Evolutionary conservation across 2,797 vertebrate species (phyloP), one percentile per base, ranked within the genome.

Genomic region (Chelidonichthys spinosus): DNA sequence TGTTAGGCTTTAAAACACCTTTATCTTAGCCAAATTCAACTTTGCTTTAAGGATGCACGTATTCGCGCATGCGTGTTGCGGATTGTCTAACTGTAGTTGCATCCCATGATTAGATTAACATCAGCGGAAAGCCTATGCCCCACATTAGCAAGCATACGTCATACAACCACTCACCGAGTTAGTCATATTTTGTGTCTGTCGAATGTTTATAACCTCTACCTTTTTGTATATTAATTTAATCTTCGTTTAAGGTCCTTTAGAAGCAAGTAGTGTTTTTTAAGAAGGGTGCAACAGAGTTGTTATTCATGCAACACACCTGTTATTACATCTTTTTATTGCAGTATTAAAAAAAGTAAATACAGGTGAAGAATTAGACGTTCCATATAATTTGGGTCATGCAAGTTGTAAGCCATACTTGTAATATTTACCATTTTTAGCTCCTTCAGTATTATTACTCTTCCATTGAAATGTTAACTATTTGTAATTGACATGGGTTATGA

Each of bases 31-130:
- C 0, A 62, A 65, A 63, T 79, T 40, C 25, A 84, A 85, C 72
- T 84, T 83, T 84, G 37, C 66, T 40, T 39, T 7, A 63, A 18
- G 49, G 50, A 56, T 7, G 47, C 49, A 2, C 6, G 32, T 9
- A n/a, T 17, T 4, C 2, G 75, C 87, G 84, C 87, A 86, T 89
- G 87, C 87, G 87, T 14, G 39, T 1, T 74, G 33, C 13, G 18
- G 6, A n/a, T 17, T 11, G 35, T 47, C 17, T 36, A 59, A 4
- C 18, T 18, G 39, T 9, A 33, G 36, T 6, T n/a, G 36, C 37
- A 13, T 64, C 53, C 13, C 36, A 7, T 53, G 17, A 18, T 32
- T 0, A 33, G 9, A 33, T 6, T 9, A 42, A 43, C 25, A 47
- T 71, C 39, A 39, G 36, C 0, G 3, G n/a, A 42, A 7, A 11